phyloP scores from a whole-genome alignment of 2,888 invertebrate species.

The Biston stratarius region DNA sequence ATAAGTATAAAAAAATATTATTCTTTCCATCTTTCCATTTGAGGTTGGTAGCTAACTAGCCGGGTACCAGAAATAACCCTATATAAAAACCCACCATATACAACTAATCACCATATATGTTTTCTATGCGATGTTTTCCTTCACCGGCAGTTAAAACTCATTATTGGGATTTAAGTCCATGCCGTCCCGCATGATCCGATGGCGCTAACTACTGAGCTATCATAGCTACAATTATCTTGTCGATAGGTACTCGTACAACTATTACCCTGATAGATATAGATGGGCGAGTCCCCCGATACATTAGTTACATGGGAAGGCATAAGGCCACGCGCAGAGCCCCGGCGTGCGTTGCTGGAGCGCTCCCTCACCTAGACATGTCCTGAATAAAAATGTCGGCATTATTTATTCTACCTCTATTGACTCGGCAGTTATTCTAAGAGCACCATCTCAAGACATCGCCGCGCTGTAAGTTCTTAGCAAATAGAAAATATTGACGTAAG shows the following conservation, averaged over 20 bases:
- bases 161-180: too few relatives aligned
- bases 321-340: conserved; percentile 39
- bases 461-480: conserved; percentile 56
- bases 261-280: not conserved
- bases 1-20: not conserved
- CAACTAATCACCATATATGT: too few relatives aligned
- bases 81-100: too few relatives aligned
- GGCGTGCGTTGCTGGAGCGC: conserved; percentile 51
- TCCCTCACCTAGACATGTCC: conserved; percentile 58
- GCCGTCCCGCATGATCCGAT: too few relatives aligned
- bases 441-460: conserved; percentile 52
- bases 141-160: too few relatives aligned
- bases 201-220: too few relatives aligned
- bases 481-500: conserved; percentile 62
- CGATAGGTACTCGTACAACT: not conserved
- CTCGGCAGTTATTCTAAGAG: conserved; percentile 56
- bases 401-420: conserved; percentile 66
- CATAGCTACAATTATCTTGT: not conserved
- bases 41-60: too few relatives aligned
- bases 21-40: too few relatives aligned
- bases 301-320: conserved; percentile 13
- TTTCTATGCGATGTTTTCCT: too few relatives aligned
- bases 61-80: too few relatives aligned
- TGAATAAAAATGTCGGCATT: conserved; percentile 67
- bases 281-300: not conserved